Evolutionary conservation across 2,797 vertebrate genomes (phyloP), one percentile per base, ranked within the genome.

Genomic region (Brachyalestes nurse): DNA sequence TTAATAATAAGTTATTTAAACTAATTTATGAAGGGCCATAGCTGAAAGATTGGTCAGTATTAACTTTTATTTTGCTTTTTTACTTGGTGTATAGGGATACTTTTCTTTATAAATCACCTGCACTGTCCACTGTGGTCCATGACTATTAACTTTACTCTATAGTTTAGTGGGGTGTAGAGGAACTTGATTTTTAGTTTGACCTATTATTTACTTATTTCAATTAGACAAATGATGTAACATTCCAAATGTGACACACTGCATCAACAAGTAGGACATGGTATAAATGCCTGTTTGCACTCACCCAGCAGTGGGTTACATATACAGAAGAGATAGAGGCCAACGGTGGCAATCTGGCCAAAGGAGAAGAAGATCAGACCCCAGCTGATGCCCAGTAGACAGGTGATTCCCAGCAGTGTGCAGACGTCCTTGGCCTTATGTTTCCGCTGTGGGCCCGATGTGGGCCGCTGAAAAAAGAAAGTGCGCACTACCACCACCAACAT

Each of bases 231-330:
- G 2, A 21, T 21, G 4, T 19, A 55, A 55, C 53, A 55, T 64
- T 25, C 25, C 16, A 64, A 34, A 64, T 7, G 14, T 42, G 10
- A 67, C 9, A n/a, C 9, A 45, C 9, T 5, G 0, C 17, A 13
- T 42, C 17, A 45, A 21, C 7, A 42, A 21, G 21, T 19, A 45
- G 38, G 64, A 4, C 8, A 1, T 7, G 12, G 6, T 14, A 21
- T 0, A 47, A 9, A 23, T 2, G 42, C 42, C 40, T 6, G 5
- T 23, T 70, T 57, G 10, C 9, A 7, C 58, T 0, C 4, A 95
- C 94, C 93, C 67, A 95, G 94, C 40, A 96, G 62, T 0, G 93
- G 87, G 84, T 95, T 96, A 61, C 95, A 86, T 85, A 93, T 86
- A 74, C 91, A 92, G 89, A 95, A 96, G 70, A 92, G 66, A 75